Evolutionary conservation across 1,140 invertebrate genomes (phyloP), one percentile per base, ranked within the genome.

Genomic region (Anoplophora glabripennis): DNA sequence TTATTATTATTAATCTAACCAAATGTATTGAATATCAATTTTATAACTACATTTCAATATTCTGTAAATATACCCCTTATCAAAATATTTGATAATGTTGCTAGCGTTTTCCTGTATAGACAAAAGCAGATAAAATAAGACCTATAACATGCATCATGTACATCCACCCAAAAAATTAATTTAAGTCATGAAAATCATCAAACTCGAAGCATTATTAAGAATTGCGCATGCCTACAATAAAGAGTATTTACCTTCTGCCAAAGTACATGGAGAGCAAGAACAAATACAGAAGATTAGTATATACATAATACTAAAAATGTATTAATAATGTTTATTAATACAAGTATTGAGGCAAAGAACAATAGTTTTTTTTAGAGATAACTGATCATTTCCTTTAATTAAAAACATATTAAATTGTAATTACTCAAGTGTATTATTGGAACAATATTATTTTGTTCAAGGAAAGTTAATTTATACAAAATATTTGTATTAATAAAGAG

Each of bases 221-320:
- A 11, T 14, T 48, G 28, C 38, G n/a, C 63, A 65, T 65, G 64
- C 64, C 57, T 56, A 63, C 40, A 65, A 55, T 57, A 41, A 66
- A 57, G 59, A 52, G 51, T 44, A 63, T 61, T 66, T 69, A 69
- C 67, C 65, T 68, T 68, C 63, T 68, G 63, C 61, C 67, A 65
- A 52, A 42, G 35, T 54, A 61, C n/a, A 60, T 36, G 59, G 59
- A 15, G 47, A 44, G 57, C 59, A 66, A 58, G 47, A 66, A 66
- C 49, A 65, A 53, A 69, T 44, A 65, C 34, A 61, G 12, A 21
- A 40, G 11, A 61, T 61, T 61, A 61, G 53, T 53, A 47, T 36
- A 53, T 12, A 40, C 9, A 44, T 54, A 9, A 54, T 9, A 34
- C 11, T 56, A 42, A 53, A 53, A 53, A 34, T 51, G 4, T 14